Percentiles rank a stretch among this genome's conserved stretches.
These are phyloP conservation scores for Lamellibrachia columna DNA, from an alignment of 2,888 invertebrate species.

Conservation along the genomic window DNA sequence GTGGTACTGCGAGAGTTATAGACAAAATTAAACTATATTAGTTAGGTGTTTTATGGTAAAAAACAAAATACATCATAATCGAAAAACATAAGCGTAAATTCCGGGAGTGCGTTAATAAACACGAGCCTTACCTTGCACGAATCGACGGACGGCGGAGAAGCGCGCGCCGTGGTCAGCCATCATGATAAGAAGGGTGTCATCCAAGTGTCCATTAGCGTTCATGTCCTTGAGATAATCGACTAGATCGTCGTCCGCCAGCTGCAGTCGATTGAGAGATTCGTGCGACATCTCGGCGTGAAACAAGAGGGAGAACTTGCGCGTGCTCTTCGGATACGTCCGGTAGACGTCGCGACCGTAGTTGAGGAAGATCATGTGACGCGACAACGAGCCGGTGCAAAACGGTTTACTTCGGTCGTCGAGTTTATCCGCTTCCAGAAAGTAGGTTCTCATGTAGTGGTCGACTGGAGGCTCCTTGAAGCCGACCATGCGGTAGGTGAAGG, in stretches of 20 bases:
- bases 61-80: too few relatives aligned
- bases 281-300: conserved; percentile 91
- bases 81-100: too few relatives aligned
- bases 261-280: conserved; percentile 82
- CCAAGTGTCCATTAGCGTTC: conserved; percentile 71
- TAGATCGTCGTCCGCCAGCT: conserved; percentile 80
- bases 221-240: conserved; percentile 71
- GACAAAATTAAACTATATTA: too few relatives aligned
- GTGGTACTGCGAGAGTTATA: too few relatives aligned
- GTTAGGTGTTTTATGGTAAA: too few relatives aligned
- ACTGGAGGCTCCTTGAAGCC: conserved; percentile 87
- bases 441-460: conserved; percentile 88
- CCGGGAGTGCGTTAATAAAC: too few relatives aligned
- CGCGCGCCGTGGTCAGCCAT: conserved; percentile 92
- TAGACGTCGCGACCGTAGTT: conserved; percentile 69
- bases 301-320: conserved; percentile 84
- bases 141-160: conserved; percentile 82
- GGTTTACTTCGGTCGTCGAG: conserved; percentile 29
- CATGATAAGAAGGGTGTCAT: conserved; percentile 84
- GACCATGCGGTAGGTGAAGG: conserved; percentile 88
- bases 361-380: conserved; percentile 71
- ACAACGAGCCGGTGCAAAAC: conserved; percentile 77
- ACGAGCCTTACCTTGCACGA: conserved; percentile 76
- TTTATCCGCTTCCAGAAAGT: conserved; percentile 56
- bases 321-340: conserved; percentile 72